Conservation (phyloP, 2,113 vertebrate genomes). For the Chloroceryle aenea region DNA sequence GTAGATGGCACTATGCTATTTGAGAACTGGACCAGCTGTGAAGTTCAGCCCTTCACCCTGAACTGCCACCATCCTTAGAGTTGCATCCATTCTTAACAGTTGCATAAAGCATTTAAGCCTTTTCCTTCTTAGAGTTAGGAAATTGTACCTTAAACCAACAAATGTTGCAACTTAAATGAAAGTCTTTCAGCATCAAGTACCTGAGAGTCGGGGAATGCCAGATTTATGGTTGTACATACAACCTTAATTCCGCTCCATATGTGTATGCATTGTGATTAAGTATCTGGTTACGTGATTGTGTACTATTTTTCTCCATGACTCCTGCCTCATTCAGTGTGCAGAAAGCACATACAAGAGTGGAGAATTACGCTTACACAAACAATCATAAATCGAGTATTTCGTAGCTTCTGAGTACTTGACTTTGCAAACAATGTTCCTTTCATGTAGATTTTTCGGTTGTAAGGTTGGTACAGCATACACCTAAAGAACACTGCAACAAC, state of each 20-base stretch:
- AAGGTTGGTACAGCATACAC: background rate
- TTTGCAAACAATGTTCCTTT: constrained; percentile 30
- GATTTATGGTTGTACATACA: background rate
- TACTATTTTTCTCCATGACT: background rate
- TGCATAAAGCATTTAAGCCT: background rate
- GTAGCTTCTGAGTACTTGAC: constrained; percentile 16
- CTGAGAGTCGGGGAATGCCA: background rate
- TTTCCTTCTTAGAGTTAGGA: background rate
- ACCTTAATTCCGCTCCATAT: background rate
- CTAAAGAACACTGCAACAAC: background rate
- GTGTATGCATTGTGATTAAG: background rate
- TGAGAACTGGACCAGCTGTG: background rate
- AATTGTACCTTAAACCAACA: background rate
- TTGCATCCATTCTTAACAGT: background rate
- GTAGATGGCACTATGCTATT: rapidly evolving
- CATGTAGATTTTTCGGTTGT: background rate
- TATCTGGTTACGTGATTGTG: background rate
- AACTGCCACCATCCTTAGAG: background rate
- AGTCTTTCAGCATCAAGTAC: background rate
- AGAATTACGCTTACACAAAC: constrained; percentile 25
- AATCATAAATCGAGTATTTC: constrained; percentile 34
- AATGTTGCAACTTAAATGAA: background rate
- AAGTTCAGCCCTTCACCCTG: background rate
- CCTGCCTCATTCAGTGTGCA: background rate
- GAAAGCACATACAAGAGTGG: constrained; percentile 4